Conservation (phyloP, 1,140 invertebrate genomes). For the Habropoda laboriosa region DNA sequence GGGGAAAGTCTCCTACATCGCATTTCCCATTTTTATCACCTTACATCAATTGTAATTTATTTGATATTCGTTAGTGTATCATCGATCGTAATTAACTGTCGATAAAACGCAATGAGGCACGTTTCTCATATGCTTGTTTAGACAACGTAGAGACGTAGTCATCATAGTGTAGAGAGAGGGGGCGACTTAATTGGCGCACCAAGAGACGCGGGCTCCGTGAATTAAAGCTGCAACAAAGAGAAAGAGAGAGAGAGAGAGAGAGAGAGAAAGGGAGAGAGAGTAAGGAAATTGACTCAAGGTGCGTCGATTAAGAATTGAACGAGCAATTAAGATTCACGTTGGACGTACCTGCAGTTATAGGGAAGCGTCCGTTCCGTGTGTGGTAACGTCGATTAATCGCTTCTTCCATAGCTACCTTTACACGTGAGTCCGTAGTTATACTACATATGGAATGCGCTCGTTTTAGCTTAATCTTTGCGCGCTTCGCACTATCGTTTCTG, state of each 20-base stretch:
- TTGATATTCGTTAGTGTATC: neutral
- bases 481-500: constrained; percentile 21
- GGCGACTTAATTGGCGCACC: constrained; percentile 54
- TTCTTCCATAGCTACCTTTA: constrained; percentile 69
- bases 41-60: no score
- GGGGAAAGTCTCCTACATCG: neutral
- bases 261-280: neutral
- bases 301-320: constrained; percentile 60
- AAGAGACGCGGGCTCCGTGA: no score
- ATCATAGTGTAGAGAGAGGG: constrained; percentile 1
- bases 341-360: constrained; percentile 73
- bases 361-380: constrained; percentile 71
- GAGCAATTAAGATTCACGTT: constrained; percentile 61
- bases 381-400: constrained; percentile 71
- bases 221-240: no score
- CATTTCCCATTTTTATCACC: no score
- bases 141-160: constrained; percentile 20
- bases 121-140: constrained; percentile 39
- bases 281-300: constrained; percentile 37
- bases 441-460: constrained; percentile 57
- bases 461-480: constrained; percentile 20
- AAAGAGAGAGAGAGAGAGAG: no score
- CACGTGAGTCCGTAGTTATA: constrained; percentile 71
- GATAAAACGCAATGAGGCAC: constrained; percentile 7
- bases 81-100: neutral